A percentile compares a stretch with the other conserved stretches of the same genome.
These are phyloP conservation scores for Pterocles burchelli DNA, from an alignment of 2,113 vertebrate species.

Conservation along the genomic window DNA sequence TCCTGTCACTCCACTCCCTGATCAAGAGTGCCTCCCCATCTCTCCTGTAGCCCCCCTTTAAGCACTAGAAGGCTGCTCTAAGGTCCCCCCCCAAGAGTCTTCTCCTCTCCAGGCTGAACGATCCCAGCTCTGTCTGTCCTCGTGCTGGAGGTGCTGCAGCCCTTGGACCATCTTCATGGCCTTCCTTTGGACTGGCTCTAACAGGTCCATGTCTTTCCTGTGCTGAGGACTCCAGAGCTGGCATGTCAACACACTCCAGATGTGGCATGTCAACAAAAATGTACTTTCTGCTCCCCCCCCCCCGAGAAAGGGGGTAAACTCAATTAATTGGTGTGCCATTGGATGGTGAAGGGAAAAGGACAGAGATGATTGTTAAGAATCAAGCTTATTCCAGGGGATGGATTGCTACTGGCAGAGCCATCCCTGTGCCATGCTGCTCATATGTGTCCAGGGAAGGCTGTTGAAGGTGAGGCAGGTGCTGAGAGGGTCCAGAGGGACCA, in stretches of 20 bases:
- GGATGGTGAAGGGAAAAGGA: not conserved
- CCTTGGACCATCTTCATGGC: too few relatives aligned
- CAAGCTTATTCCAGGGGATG: not conserved
- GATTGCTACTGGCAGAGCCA: not conserved
- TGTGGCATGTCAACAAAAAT: not conserved
- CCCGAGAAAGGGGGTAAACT: not conserved
- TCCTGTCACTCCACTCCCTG: too few relatives aligned
- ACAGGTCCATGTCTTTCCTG: too few relatives aligned
- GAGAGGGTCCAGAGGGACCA: not conserved
- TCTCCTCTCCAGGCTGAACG: too few relatives aligned
- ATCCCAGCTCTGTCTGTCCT: too few relatives aligned
- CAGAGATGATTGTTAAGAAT: not conserved
- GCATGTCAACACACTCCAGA: not conserved
- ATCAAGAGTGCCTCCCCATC: too few relatives aligned
- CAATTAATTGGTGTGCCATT: not conserved
- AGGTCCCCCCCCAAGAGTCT: too few relatives aligned
- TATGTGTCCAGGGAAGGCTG: not conserved
- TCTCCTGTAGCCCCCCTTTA: too few relatives aligned
- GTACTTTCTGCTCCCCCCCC: rapidly evolving
- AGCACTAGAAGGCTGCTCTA: too few relatives aligned
- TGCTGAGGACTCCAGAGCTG: too few relatives aligned
- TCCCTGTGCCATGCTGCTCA: rapidly evolving
- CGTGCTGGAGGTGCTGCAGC: too few relatives aligned
- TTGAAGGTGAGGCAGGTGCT: not conserved
- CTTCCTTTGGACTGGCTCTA: too few relatives aligned